These are phyloP conservation scores for Xestoiulus laeticollis DNA, from an alignment of 2,888 invertebrate genomes.

Conservation along the genomic window DNA sequence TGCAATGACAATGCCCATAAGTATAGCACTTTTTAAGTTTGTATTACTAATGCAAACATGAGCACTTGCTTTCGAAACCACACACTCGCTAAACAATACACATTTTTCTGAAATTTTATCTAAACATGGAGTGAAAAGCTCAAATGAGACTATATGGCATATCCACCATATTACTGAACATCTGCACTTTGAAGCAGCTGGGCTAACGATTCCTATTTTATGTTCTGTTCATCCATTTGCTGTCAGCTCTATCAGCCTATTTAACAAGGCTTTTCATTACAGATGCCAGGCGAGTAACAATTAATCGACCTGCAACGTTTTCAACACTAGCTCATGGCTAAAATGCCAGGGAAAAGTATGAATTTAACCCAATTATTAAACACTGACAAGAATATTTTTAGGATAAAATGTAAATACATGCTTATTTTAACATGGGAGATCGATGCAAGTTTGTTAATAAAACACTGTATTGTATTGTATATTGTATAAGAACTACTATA, in stretches of 20 bases:
- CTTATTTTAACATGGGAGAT: too few relatives aligned
- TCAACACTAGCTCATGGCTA: not conserved
- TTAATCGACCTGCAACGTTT: not conserved
- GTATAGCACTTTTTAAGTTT: not conserved
- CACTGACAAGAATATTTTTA: too few relatives aligned
- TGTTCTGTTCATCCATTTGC: not conserved
- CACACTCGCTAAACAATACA: not conserved
- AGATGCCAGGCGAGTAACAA: not conserved
- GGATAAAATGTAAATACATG: too few relatives aligned
- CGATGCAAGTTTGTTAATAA: too few relatives aligned
- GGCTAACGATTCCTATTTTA: not conserved
- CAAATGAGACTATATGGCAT: not conserved
- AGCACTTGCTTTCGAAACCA: not conserved
- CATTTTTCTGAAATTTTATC: not conserved
- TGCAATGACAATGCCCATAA: not conserved
- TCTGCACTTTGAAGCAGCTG: not conserved
- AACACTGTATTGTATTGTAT: too few relatives aligned
- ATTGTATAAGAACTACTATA: too few relatives aligned
- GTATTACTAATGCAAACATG: not conserved
- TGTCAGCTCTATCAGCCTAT: not conserved
- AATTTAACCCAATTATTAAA: not conserved
- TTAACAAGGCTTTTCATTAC: not conserved
- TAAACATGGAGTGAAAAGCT: not conserved
- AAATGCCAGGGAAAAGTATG: not conserved
- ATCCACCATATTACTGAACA: not conserved